Evolutionary conservation across 2,113 vertebrate genomes (phyloP).

Genomic region (Aphelocoma coerulescens): DNA sequence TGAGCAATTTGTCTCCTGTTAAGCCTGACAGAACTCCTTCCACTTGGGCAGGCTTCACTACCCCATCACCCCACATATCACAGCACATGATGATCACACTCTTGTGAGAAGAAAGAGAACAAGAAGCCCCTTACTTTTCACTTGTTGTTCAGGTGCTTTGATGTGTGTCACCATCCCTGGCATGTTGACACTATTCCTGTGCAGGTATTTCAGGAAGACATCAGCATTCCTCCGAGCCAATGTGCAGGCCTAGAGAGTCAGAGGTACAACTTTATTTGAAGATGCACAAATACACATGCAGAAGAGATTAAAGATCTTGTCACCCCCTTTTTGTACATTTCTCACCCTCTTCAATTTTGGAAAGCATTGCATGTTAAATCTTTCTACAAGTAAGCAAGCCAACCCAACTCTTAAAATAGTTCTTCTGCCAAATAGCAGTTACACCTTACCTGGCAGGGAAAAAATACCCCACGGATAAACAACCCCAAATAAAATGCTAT

Average conservation of each 20-base stretch:
- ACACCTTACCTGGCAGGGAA: not conserved
- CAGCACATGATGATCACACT: not conserved
- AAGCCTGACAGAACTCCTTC: not conserved
- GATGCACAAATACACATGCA: not conserved
- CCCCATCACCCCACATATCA: not conserved
- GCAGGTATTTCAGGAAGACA: slow-evolving; percentile 97
- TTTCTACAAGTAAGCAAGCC: not conserved
- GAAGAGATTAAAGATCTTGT: not conserved
- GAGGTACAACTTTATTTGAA: not conserved
- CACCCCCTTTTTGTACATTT: not conserved
- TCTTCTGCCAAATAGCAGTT: not conserved
- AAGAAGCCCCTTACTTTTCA: slow-evolving; percentile 87
- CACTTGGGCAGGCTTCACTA: not conserved
- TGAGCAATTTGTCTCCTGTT: not conserved
- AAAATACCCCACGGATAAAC: not conserved
- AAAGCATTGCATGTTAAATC: not conserved
- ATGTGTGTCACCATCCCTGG: slow-evolving; percentile 96
- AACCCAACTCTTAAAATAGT: not conserved
- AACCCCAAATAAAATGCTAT: not conserved
- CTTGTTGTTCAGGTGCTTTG: slow-evolving; percentile 97
- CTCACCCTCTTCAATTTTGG: not conserved
- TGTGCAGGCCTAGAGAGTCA: slow-evolving; percentile 85
- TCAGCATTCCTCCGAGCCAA: slow-evolving; percentile 94
- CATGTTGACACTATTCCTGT: slow-evolving; percentile 98
- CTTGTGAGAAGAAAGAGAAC: not conserved